phyloP scores from a whole-genome alignment of 1,140 invertebrate species.

The Heliconius himera region DNA sequence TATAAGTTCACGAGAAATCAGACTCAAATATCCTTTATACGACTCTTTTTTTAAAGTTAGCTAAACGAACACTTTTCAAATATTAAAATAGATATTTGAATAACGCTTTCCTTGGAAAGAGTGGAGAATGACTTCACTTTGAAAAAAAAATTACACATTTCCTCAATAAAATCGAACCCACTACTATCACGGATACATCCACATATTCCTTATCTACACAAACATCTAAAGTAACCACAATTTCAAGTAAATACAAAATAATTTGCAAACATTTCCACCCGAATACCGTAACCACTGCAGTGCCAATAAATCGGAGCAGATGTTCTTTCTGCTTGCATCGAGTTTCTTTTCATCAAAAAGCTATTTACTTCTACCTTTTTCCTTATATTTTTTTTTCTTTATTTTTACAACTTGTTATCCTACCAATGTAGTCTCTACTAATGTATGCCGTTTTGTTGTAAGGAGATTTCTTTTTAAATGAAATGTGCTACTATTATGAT shows the following conservation, averaged over 20 bases:
- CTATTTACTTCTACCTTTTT: conserved; percentile 10
- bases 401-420: background rate
- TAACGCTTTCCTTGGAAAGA: too few species aligned
- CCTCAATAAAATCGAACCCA: background rate
- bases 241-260: conserved; percentile 1
- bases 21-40: too few species aligned
- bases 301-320: conserved; percentile 11
- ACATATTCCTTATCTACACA: background rate
- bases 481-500: background rate
- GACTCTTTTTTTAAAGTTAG: too few species aligned
- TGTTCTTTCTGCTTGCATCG: conserved; percentile 7
- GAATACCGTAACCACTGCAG: background rate
- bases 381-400: background rate
- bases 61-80: too few species aligned
- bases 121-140: too few species aligned
- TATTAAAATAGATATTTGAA: too few species aligned
- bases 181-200: background rate
- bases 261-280: background rate
- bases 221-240: background rate
- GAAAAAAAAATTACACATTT: too few species aligned
- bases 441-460: background rate
- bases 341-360: conserved; percentile 12
- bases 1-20: too few species aligned
- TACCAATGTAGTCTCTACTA: background rate
- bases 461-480: background rate